Evolutionary conservation across 2,888 invertebrate genomes (phyloP).

Genomic region (Campoplex capitator): DNA sequence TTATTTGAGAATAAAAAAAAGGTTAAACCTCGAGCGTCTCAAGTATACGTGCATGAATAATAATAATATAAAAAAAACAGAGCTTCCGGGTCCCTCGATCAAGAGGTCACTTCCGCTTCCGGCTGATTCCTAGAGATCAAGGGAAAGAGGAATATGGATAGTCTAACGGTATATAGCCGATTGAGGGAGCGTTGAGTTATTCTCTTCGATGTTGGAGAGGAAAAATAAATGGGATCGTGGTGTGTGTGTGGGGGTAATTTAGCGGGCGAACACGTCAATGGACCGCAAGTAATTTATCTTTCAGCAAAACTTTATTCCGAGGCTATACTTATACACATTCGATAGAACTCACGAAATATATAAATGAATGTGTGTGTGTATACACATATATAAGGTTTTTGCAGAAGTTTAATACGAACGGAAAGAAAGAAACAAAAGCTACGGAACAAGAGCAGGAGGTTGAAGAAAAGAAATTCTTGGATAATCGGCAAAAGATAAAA

Average conservation of each 20-base stretch:
- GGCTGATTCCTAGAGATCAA: neutral
- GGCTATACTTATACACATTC: neutral
- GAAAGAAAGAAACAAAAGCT: slow-evolving; percentile 19
- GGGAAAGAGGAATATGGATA: slow-evolving; percentile 20
- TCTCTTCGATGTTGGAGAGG: slow-evolving; percentile 18
- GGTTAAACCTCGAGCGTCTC: neutral
- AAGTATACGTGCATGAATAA: neutral
- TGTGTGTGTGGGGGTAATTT: slow-evolving; percentile 73
- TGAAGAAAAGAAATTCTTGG: slow-evolving; percentile 38
- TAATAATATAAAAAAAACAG: neutral
- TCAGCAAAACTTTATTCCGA: slow-evolving; percentile 61
- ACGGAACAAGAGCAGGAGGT: slow-evolving; percentile 3
- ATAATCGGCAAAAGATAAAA: slow-evolving; percentile 60
- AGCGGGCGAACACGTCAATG: slow-evolving; percentile 76
- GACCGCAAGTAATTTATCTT: slow-evolving; percentile 76
- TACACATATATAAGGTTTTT: neutral
- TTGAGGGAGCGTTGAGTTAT: neutral
- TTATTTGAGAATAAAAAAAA: neutral
- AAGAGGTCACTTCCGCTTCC: slow-evolving; percentile 34
- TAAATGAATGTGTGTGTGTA: neutral
- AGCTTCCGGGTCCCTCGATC: slow-evolving; percentile 44
- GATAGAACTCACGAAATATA: neutral
- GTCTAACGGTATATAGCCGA: neutral
- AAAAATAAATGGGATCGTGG: slow-evolving; percentile 49
- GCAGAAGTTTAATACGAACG: slow-evolving; percentile 1